Conservation (phyloP, 2,113 vertebrate species). For the Axis porcinus region DNA sequence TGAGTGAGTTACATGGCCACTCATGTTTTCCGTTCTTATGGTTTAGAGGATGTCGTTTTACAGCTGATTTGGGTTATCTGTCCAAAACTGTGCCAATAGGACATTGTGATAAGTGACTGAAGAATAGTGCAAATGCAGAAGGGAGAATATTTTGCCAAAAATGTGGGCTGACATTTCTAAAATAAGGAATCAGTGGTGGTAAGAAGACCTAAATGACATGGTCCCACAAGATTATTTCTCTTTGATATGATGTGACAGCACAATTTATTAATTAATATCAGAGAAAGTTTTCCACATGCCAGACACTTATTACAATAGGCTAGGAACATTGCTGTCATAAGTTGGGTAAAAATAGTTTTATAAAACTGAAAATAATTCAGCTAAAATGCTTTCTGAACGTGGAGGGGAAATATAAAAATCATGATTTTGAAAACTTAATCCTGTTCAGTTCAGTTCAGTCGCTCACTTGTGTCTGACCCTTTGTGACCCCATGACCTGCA, state of each 20-base stretch:
- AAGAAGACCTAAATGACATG: not conserved
- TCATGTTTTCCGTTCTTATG: not conserved
- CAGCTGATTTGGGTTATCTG: not conserved
- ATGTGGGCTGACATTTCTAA: not conserved
- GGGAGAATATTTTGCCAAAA: not conserved
- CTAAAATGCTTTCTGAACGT: not conserved
- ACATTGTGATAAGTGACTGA: not conserved
- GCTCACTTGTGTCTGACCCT: too few species aligned
- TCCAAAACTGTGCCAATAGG: not conserved
- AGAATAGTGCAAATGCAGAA: not conserved
- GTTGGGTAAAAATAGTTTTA: not conserved
- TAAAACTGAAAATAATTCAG: not conserved
- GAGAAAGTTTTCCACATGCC: not conserved
- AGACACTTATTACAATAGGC: not conserved
- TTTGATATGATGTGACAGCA: not conserved
- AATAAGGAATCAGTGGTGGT: not conserved
- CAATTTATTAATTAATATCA: not conserved
- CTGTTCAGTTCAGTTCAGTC: not conserved
- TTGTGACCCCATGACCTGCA: too few species aligned
- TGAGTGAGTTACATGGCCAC: fast-evolving
- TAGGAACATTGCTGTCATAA: not conserved
- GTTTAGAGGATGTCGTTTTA: not conserved
- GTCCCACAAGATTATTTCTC: not conserved
- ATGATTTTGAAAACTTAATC: not conserved
- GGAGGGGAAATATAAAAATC: not conserved